These are phyloP conservation scores for Chydorus sphaericus DNA, from an alignment of 2,888 invertebrate species.

Conservation along the genomic window DNA sequence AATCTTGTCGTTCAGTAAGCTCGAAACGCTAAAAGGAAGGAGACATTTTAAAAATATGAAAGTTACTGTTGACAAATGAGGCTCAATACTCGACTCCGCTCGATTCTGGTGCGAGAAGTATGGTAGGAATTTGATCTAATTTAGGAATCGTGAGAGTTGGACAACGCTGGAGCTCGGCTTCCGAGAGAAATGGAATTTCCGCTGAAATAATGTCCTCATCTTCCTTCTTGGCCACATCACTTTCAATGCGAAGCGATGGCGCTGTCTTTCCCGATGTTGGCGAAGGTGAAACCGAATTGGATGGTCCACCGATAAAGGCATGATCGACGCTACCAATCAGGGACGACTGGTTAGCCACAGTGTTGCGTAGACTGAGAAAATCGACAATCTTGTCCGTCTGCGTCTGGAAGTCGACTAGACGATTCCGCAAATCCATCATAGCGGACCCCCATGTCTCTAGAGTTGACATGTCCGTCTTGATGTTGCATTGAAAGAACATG, in stretches of 20 bases:
- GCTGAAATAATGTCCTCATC: neutral
- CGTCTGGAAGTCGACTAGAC: conserved; percentile 19
- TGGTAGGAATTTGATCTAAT: conserved; percentile 37
- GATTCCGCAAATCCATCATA: conserved; percentile 16
- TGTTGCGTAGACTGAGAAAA: neutral
- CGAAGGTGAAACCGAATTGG: neutral
- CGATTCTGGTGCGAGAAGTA: conserved; percentile 59
- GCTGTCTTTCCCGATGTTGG: too few species aligned
- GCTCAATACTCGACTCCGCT: conserved; percentile 53
- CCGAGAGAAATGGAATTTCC: neutral
- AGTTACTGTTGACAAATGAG: too few species aligned
- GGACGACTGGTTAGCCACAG: neutral
- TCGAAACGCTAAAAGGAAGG: conserved; percentile 29
- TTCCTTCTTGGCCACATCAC: neutral
- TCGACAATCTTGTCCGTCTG: conserved; percentile 14
- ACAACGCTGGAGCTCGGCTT: conserved; percentile 8
- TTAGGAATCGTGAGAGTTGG: conserved; percentile 19
- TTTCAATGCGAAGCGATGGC: neutral
- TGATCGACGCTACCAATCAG: neutral
- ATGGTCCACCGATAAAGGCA: neutral
- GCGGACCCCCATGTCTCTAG: conserved; percentile 18
- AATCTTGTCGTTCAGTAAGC: conserved; percentile 41
- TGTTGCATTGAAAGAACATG: conserved; percentile 21
- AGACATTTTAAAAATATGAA: neutral
- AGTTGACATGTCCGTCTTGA: conserved; percentile 16